phyloP scores from a whole-genome alignment of 2,888 invertebrate genomes.

The Pristionchus fissidentatus region DNA sequence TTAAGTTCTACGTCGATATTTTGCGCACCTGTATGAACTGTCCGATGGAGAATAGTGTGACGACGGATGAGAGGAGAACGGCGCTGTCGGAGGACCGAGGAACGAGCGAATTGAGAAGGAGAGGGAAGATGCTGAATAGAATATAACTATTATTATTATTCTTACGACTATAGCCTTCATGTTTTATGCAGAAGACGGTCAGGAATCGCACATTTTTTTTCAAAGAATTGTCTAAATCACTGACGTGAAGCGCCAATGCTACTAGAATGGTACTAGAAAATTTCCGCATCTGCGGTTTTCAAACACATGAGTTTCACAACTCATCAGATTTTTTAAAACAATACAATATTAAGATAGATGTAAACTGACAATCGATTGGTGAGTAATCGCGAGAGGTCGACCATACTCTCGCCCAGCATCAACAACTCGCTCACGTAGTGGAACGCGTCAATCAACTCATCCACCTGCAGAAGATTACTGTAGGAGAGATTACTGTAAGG shows the following conservation, averaged over 20 bases:
- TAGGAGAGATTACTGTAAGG: background rate
- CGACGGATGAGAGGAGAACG: conserved; percentile 68
- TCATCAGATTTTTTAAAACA: no score
- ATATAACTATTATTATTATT: background rate
- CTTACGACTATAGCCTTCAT: no score
- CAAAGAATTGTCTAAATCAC: no score
- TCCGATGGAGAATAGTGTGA: conserved; percentile 70
- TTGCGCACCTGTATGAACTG: conserved; percentile 65
- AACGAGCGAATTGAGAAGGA: conserved; percentile 45
- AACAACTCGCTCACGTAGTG: conserved; percentile 64
- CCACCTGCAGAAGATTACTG: conserved; percentile 79
- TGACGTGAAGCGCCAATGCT: no score
- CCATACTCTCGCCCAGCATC: conserved; percentile 56
- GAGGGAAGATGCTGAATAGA: conserved; percentile 45
- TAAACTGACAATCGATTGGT: conserved; percentile 43
- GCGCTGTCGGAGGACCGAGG: conserved; percentile 58
- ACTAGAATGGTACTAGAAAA: no score
- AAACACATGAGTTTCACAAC: no score
- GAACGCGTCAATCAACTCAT: conserved; percentile 84
- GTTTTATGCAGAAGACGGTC: no score
- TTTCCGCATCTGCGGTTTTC: no score
- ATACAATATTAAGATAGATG: no score
- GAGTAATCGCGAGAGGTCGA: conserved; percentile 49
- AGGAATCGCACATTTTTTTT: no score
- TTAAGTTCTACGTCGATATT: no score